A percentile compares a stretch with the other conserved stretches of the same genome.
phyloP scores from a whole-genome alignment of 2,888 invertebrate species.

The Saturnia pavonia region DNA sequence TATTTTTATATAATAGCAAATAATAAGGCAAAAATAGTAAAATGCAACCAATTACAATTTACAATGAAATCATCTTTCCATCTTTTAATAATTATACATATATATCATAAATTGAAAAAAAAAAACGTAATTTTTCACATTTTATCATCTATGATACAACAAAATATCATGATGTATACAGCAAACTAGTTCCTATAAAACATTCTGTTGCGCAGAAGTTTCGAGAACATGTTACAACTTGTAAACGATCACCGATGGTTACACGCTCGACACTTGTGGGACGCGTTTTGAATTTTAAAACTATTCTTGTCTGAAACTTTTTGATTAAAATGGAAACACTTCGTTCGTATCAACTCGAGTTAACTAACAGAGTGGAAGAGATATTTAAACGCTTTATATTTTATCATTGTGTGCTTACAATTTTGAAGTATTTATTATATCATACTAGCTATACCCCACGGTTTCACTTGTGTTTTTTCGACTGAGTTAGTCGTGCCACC shows the following conservation, averaged over 20 bases:
- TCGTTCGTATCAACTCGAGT: not conserved
- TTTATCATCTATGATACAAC: slow-evolving; percentile 6
- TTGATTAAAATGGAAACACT: not conserved
- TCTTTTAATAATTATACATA: no score
- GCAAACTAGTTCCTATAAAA: slow-evolving; percentile 20
- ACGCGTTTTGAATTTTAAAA: slow-evolving; percentile 11
- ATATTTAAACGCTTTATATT: not conserved
- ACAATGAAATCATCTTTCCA: not conserved
- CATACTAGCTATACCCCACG: no score
- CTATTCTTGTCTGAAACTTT: not conserved
- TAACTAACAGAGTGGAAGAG: not conserved
- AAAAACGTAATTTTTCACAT: not conserved
- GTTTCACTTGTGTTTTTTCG: no score
- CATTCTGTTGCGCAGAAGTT: slow-evolving; percentile 7
- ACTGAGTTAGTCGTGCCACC: no score
- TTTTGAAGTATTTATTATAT: no score
- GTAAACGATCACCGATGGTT: slow-evolving; percentile 2
- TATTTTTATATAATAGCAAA: no score
- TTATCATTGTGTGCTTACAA: not conserved
- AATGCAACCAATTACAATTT: no score
- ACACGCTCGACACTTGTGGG: not conserved
- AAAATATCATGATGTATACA: not conserved
- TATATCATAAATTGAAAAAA: not conserved
- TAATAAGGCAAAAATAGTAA: no score
- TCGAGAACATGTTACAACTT: slow-evolving; percentile 8